These are phyloP conservation scores for Armadillidium nasatum DNA, from an alignment of 1,140 invertebrate species.

Conservation along the genomic window DNA sequence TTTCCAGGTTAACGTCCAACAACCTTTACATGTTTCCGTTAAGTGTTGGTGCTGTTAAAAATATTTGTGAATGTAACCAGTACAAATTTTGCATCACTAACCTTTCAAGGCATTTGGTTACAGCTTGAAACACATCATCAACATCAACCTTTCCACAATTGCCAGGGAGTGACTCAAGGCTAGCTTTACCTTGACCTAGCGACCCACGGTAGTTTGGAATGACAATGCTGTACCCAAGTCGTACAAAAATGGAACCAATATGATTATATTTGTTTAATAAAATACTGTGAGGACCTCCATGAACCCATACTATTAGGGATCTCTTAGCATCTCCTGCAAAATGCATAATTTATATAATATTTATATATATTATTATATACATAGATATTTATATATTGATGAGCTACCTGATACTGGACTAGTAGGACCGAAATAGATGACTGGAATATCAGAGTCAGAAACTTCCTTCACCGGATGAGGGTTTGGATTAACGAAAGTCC, in stretches of 20 bases:
- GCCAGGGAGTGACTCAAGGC: constrained; percentile 67
- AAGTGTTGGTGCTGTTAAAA: no score
- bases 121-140: constrained; percentile 54
- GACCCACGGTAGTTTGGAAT: constrained; percentile 85
- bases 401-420: no score
- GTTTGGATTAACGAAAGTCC: not conserved
- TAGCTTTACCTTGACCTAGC: constrained; percentile 70
- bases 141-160: constrained; percentile 75
- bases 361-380: no score
- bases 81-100: not conserved
- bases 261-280: constrained; percentile 59
- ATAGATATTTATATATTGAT: no score
- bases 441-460: not conserved
- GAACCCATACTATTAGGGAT: constrained; percentile 62
- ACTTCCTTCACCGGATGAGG: not conserved
- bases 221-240: constrained; percentile 65
- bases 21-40: no score
- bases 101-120: constrained; percentile 24
- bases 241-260: constrained; percentile 56
- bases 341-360: no score
- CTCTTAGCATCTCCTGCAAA: constrained; percentile 3
- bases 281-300: constrained; percentile 73
- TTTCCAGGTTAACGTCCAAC: no score
- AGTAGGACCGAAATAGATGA: no score
- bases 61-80: no score